These are phyloP conservation scores for Ichneumoninae sp. DNA, from an alignment of 2,888 invertebrate genomes.

Conservation along the genomic window DNA sequence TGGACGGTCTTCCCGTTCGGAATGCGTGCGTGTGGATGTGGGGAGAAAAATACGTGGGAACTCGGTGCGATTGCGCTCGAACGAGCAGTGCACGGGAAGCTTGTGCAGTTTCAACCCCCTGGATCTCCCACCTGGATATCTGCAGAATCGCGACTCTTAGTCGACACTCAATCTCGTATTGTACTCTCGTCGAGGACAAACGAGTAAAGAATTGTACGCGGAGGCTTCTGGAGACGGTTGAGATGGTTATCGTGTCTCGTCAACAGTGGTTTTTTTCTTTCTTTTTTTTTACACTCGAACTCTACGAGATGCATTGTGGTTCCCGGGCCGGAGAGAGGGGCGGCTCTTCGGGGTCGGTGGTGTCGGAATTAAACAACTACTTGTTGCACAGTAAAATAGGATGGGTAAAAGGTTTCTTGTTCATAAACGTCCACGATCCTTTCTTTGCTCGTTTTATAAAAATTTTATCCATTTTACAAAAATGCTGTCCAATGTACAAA, in stretches of 20 bases:
- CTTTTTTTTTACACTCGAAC: background rate
- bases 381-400: background rate
- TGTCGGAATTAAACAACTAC: background rate
- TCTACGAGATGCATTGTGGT: constrained; percentile 2
- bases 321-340: constrained; percentile 22
- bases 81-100: constrained; percentile 1
- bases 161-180: constrained; percentile 56
- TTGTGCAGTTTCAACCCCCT: background rate
- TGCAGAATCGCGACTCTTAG: constrained; percentile 47
- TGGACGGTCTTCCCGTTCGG: constrained; percentile 6
- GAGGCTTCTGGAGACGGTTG: constrained; percentile 26
- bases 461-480: no score
- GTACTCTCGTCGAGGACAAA: constrained; percentile 44
- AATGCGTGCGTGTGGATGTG: background rate
- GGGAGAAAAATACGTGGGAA: constrained; percentile 45
- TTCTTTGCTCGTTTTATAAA: no score
- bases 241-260: constrained; percentile 61
- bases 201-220: constrained; percentile 40
- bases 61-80: constrained; percentile 55
- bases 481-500: no score
- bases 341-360: constrained; percentile 21
- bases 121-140: constrained; percentile 42
- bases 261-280: constrained; percentile 12
- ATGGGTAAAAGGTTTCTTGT: no score
- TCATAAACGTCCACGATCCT: no score